Evolutionary conservation across 2,113 vertebrate genomes (phyloP), one percentile per base, ranked within the genome.

Genomic region (Orientallactaga bullata): DNA sequence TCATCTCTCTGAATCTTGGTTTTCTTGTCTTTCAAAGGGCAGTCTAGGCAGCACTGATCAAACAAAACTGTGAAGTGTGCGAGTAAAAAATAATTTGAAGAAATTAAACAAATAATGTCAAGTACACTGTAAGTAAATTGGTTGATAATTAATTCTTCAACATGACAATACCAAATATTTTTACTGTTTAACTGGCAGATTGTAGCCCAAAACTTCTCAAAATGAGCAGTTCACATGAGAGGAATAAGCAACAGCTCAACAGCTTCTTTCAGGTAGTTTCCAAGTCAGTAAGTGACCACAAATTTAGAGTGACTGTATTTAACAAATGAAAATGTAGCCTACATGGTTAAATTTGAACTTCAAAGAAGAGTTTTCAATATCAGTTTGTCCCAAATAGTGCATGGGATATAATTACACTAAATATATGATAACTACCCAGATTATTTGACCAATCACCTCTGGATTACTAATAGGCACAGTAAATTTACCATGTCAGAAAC

Each of bases 281-380:
- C 20, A 84, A 74, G 37, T 87, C 76, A 86, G 23, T 61, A n/a
- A 73, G 26, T 78, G 1, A 30, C 86, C 35, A 71, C 60, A 61
- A 89, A 89, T 30, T 0, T 69, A 39, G 8, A 7, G 9, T 72
- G 30, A 21, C 7, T 30, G 83, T 8, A 65, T 58, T 89, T 81
- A 91, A 11, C 7, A 78, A 95, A 66, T 72, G 85, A 78, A 94
- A 89, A 39, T 21, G 61, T 18, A 42, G 30, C 61, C 68, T 8
- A 8, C 26, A 37, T 30, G 24, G 1, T 71, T 82, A 87, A 68
- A 72, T 8, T 80, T 86, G 37, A 88, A 94, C 82, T 95, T 89
- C 51, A 73, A 92, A 60, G 20, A 81, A 65, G 66, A 47, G 51
- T 60, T 85, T 79, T 60, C 26, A 79, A 4, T 39, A 51, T 28